These are phyloP conservation scores for Cacatua alba DNA, from an alignment of 2,113 vertebrate genomes.

Conservation along the genomic window DNA sequence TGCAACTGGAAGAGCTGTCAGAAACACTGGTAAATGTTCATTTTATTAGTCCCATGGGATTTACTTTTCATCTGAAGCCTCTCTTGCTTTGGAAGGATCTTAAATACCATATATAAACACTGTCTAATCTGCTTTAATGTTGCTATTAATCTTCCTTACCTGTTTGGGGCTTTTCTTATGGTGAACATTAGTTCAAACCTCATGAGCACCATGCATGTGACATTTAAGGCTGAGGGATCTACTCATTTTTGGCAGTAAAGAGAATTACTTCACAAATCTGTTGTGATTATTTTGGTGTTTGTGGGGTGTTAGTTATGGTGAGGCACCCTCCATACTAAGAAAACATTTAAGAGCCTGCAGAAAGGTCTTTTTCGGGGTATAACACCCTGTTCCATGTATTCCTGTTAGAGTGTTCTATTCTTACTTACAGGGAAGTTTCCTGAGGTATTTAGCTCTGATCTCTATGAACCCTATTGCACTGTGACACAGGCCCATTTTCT, in stretches of 20 bases:
- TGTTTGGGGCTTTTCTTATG: neutral
- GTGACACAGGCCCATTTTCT: neutral
- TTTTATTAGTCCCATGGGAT: constrained; percentile 1
- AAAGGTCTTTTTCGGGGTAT: neutral
- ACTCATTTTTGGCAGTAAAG: neutral
- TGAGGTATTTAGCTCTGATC: neutral
- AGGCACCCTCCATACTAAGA: neutral
- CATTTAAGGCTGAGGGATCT: neutral
- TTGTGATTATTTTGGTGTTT: neutral
- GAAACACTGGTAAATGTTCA: constrained; percentile 77
- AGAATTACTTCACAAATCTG: neutral
- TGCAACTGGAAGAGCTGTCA: constrained; percentile 79
- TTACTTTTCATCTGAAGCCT: neutral
- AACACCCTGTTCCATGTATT: neutral
- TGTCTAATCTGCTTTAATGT: neutral
- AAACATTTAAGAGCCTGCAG: neutral
- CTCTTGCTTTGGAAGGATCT: neutral
- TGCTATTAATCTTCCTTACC: neutral
- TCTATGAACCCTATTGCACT: neutral
- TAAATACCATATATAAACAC: neutral
- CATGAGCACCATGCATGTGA: neutral
- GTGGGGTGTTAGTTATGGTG: neutral
- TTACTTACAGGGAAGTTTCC: neutral
- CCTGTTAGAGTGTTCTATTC: neutral
- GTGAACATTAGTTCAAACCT: neutral